These are phyloP conservation scores for Hydra vulgaris DNA, from an alignment of 30 jellyfish, hydroid and myxozoan species.

Conservation along the genomic window DNA sequence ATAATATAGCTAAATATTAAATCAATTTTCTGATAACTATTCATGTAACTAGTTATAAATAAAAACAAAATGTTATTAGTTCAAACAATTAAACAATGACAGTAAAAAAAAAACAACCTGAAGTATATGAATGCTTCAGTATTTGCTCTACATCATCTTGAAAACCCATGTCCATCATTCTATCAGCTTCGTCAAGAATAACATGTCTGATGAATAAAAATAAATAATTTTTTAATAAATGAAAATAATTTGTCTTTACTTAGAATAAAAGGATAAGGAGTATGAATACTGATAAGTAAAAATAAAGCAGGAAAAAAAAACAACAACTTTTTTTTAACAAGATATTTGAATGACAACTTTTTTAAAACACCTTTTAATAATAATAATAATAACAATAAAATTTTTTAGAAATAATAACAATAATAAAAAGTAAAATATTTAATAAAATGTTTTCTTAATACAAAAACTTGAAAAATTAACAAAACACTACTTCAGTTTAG, in stretches of 20 bases:
- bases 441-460: not conserved
- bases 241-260: too few species aligned
- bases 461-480: not conserved
- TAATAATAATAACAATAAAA: not conserved
- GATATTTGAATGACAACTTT: too few species aligned
- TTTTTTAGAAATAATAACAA: not conserved
- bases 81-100: not conserved
- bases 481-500: constrained; percentile 48
- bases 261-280: too few species aligned
- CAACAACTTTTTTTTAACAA: too few species aligned
- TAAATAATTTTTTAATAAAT: too few species aligned
- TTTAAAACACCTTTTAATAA: too few species aligned
- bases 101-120: constrained; percentile 24
- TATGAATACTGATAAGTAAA: too few species aligned
- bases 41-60: too few species aligned
- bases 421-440: not conserved
- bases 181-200: constrained; percentile 81
- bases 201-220: constrained; percentile 36
- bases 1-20: too few species aligned
- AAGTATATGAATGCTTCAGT: constrained; percentile 38
- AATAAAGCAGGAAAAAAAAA: too few species aligned
- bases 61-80: not conserved
- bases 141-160: constrained; percentile 77
- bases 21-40: too few species aligned
- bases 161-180: constrained; percentile 97